phyloP scores from a whole-genome alignment of 2,888 invertebrate species.

The Callyntrura sp. region DNA sequence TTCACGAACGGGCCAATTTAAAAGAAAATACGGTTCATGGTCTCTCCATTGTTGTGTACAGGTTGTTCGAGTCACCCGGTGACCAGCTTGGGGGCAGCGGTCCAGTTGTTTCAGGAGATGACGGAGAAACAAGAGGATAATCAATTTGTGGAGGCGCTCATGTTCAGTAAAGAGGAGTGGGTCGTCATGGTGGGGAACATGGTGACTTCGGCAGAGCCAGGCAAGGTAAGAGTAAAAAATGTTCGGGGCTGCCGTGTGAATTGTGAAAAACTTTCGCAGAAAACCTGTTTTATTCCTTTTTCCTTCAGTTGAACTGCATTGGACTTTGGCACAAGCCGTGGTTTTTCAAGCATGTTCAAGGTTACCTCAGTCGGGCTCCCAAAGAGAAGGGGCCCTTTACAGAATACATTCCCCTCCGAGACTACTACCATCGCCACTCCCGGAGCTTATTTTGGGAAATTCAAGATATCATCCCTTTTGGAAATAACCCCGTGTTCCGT shows the following conservation, averaged over 20 bases:
- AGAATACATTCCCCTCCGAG: constrained; percentile 92
- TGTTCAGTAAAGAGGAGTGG: constrained; percentile 89
- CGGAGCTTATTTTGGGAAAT: constrained; percentile 94
- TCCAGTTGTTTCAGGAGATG: no score
- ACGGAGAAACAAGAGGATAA: constrained; percentile 88
- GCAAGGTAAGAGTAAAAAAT: no score
- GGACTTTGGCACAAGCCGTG: constrained; percentile 93
- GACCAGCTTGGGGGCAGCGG: no score
- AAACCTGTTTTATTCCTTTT: no score
- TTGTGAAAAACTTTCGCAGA: no score
- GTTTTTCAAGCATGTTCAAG: constrained; percentile 93
- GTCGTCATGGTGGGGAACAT: constrained; percentile 92
- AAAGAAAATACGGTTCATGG: no score
- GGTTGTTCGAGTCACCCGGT: constrained; percentile 94
- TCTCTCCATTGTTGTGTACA: no score
- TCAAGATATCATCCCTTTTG: constrained; percentile 93
- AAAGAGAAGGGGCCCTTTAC: constrained; percentile 77
- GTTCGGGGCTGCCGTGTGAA: no score
- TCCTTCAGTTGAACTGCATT: constrained; percentile 89
- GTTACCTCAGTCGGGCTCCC: constrained; percentile 85
- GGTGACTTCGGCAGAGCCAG: constrained; percentile 88
- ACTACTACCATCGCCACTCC: constrained; percentile 94
- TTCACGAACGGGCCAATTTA: no score
- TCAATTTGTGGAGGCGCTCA: constrained; percentile 92
- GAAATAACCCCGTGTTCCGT: constrained; percentile 91